phyloP scores from a whole-genome alignment of 2,888 invertebrate species.

The Drosophila melanocephala region DNA sequence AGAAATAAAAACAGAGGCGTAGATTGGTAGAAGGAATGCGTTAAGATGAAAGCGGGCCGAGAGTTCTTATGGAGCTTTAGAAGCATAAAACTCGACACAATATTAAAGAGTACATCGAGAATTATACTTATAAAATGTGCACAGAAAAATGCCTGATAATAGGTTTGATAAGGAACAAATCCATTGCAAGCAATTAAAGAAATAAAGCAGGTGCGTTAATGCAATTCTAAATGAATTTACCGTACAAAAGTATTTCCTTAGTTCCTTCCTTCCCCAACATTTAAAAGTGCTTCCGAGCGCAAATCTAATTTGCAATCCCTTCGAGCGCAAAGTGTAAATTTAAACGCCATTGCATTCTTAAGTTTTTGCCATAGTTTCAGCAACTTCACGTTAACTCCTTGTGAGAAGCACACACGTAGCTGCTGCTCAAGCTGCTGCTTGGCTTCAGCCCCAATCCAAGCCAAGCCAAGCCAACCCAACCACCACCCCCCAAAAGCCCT shows the following conservation, averaged over 20 bases:
- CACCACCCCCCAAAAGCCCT: slow-evolving; percentile 1
- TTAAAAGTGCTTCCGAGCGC: neutral
- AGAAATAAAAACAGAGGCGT: slow-evolving; percentile 30
- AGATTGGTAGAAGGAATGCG: neutral
- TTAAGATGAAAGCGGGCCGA: neutral
- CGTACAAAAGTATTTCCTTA: neutral
- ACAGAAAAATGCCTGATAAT: neutral
- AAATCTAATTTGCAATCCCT: neutral
- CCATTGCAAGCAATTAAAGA: neutral
- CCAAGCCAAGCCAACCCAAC: neutral
- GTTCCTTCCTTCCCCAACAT: neutral
- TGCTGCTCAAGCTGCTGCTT: slow-evolving; percentile 45
- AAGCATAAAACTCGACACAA: neutral
- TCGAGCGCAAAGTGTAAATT: neutral
- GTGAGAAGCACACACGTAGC: slow-evolving; percentile 50
- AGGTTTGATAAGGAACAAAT: neutral
- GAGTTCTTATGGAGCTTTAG: neutral
- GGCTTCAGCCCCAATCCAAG: neutral
- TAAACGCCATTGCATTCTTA: slow-evolving; percentile 37
- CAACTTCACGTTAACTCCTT: slow-evolving; percentile 51
- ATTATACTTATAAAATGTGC: neutral
- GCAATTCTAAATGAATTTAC: neutral
- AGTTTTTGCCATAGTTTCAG: slow-evolving; percentile 59
- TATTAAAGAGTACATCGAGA: neutral
- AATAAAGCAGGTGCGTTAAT: neutral